Conservation (phyloP, 1,140 invertebrate species). For the Drosophila mauritiana region DNA sequence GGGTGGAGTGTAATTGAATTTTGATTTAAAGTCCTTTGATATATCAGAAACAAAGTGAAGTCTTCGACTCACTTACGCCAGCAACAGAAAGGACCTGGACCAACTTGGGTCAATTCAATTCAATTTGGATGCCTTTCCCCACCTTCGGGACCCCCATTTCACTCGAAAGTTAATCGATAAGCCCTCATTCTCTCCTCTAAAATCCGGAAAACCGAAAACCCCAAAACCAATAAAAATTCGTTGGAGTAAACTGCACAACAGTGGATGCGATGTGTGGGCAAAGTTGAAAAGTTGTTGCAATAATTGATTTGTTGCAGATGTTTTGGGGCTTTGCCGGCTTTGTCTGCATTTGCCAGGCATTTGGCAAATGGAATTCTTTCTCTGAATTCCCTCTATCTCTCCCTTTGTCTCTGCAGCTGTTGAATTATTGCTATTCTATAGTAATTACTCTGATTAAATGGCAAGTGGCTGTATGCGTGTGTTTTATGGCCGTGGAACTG, state of each 20-base stretch:
- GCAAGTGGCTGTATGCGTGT: slow-evolving; percentile 10
- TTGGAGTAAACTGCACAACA: slow-evolving; percentile 35
- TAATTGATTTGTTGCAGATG: slow-evolving; percentile 78
- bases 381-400: slow-evolving; percentile 3
- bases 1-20: slow-evolving; percentile 73
- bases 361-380: slow-evolving; percentile 44
- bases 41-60: slow-evolving; percentile 51
- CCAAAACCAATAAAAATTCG: slow-evolving; percentile 66
- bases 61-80: slow-evolving; percentile 48
- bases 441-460: slow-evolving; percentile 73
- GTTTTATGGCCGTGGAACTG: slow-evolving; percentile 9
- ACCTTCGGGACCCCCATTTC: slow-evolving; percentile 18
- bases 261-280: neutral
- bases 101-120: slow-evolving; percentile 27
- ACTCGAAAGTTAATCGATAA: slow-evolving; percentile 70
- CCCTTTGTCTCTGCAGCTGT: slow-evolving; percentile 9
- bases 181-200: neutral
- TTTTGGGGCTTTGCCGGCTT: slow-evolving; percentile 49
- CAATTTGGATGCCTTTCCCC: slow-evolving; percentile 8
- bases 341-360: slow-evolving; percentile 51
- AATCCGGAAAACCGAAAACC: slow-evolving; percentile 29
- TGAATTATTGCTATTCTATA: slow-evolving; percentile 40
- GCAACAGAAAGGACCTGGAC: slow-evolving; percentile 14
- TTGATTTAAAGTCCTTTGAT: slow-evolving; percentile 80
- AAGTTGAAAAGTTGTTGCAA: slow-evolving; percentile 70